Conservation (phyloP, 2,888 invertebrate genomes). For the Leptarthrus brevirostris region DNA sequence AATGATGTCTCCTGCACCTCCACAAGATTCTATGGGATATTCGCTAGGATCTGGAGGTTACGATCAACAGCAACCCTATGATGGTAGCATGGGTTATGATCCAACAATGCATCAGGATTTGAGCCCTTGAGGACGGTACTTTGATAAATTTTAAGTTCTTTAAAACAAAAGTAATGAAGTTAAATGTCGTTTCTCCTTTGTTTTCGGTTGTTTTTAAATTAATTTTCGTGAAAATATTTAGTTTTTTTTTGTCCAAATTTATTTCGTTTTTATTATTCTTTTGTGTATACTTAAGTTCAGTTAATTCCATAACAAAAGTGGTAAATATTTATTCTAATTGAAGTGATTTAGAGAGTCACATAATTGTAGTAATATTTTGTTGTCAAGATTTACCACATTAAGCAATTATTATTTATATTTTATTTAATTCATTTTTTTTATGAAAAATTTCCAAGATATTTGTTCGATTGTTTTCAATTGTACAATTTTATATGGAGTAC, state of each 20-base stretch:
- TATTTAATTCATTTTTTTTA: no score
- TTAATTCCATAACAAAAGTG: background rate
- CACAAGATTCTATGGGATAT: slow-evolving; percentile 93
- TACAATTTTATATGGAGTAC: no score
- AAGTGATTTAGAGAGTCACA: no score
- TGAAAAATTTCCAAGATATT: no score
- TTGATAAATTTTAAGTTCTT: slow-evolving; percentile 57
- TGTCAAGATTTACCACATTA: no score
- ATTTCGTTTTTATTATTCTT: slow-evolving; percentile 3
- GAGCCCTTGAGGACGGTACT: slow-evolving; percentile 70
- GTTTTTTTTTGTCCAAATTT: slow-evolving; percentile 14
- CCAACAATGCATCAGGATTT: slow-evolving; percentile 88
- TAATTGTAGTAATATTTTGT: no score
- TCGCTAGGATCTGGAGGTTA: slow-evolving; percentile 92
- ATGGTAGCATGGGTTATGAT: slow-evolving; percentile 91
- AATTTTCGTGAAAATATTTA: background rate
- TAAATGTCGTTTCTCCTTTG: slow-evolving; percentile 9
- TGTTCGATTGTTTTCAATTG: no score
- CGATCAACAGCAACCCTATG: slow-evolving; percentile 88
- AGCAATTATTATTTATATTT: no score
- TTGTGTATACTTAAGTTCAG: slow-evolving; percentile 35
- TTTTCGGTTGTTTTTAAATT: background rate
- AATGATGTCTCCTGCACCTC: slow-evolving; percentile 94
- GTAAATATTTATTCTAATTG: no score
- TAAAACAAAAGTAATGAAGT: slow-evolving; percentile 20